Percentiles rank a stretch among this genome's conserved stretches.
Conservation (phyloP, 2,113 vertebrate genomes). For the Globicephala melas region DNA sequence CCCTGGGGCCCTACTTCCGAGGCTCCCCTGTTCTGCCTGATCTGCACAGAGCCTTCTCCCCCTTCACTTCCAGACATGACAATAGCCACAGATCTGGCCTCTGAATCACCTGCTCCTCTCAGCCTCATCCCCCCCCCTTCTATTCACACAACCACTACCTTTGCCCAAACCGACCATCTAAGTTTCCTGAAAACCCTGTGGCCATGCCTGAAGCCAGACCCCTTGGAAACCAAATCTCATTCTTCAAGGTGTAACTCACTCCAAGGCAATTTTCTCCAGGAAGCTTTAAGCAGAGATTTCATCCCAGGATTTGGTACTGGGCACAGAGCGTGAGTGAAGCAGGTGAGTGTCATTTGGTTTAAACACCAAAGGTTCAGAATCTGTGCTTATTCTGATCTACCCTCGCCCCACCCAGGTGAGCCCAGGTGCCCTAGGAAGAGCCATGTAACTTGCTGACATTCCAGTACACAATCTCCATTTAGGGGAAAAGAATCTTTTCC, state of each 20-base stretch:
- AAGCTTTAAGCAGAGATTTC: not conserved
- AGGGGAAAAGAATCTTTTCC: not conserved
- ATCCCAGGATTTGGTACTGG: too few relatives aligned
- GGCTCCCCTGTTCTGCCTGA: not conserved
- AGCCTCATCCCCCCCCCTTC: accelerated
- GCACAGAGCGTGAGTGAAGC: accelerated
- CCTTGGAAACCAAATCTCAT: not conserved
- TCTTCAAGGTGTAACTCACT: not conserved
- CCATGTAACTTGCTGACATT: not conserved
- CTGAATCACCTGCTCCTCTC: not conserved
- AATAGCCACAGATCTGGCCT: not conserved
- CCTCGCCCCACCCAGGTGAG: not conserved
- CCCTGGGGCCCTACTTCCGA: not conserved
- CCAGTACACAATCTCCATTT: not conserved
- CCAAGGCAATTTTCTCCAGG: not conserved
- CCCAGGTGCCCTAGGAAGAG: not conserved
- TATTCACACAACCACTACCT: too few relatives aligned
- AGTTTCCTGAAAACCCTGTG: not conserved
- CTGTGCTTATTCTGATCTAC: not conserved
- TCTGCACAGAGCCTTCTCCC: too few relatives aligned
- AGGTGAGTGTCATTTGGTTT: not conserved
- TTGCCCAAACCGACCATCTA: not conserved
- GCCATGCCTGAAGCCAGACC: too few relatives aligned
- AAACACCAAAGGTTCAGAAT: not conserved
- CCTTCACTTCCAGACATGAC: not conserved